A percentile compares a stretch with the other conserved stretches of the same genome.
phyloP scores from a whole-genome alignment of 2,888 invertebrate species.

The Phyllotreta striolata region DNA sequence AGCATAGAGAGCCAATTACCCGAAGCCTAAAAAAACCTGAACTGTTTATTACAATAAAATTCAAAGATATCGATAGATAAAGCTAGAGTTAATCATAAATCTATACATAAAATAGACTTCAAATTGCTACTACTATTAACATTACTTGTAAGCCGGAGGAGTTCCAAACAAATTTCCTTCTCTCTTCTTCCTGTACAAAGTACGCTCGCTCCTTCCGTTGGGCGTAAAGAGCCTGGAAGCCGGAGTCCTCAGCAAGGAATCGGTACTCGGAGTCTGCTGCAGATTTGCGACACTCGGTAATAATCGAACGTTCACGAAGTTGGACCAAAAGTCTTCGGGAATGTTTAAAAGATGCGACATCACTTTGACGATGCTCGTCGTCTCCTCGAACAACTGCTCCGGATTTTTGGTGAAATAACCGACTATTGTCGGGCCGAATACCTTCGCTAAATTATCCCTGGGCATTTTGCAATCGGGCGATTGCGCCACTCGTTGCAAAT shows the following conservation, averaged over 20 bases:
- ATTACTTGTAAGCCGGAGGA: constrained; percentile 34
- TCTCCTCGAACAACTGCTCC: constrained; percentile 79
- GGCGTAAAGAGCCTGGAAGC: constrained; percentile 36
- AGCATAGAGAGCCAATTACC: no score
- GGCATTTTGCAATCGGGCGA: constrained; percentile 92
- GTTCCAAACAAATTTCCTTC: constrained; percentile 35
- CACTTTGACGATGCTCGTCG: constrained; percentile 60
- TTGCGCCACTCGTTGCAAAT: constrained; percentile 84
- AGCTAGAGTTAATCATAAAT: no score
- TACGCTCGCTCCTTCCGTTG: constrained; percentile 21
- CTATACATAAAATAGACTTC: no score
- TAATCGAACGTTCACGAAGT: constrained; percentile 68
- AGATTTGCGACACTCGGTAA: constrained; percentile 45
- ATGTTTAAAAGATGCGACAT: constrained; percentile 73
- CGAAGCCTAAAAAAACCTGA: no score
- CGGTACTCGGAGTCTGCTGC: constrained; percentile 60
- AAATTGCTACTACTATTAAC: neutral
- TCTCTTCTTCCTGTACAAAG: constrained; percentile 24
- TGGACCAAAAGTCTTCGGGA: constrained; percentile 79
- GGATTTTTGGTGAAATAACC: constrained; percentile 84
- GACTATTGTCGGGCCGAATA: constrained; percentile 94
- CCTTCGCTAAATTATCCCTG: constrained; percentile 83
- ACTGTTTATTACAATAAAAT: no score
- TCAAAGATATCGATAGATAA: no score
- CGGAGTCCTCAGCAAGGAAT: constrained; percentile 38